Evolutionary conservation across 2,113 vertebrate species (phyloP), one percentile per base, ranked within the genome.

Genomic region (Tychaedon coryphoeus): DNA sequence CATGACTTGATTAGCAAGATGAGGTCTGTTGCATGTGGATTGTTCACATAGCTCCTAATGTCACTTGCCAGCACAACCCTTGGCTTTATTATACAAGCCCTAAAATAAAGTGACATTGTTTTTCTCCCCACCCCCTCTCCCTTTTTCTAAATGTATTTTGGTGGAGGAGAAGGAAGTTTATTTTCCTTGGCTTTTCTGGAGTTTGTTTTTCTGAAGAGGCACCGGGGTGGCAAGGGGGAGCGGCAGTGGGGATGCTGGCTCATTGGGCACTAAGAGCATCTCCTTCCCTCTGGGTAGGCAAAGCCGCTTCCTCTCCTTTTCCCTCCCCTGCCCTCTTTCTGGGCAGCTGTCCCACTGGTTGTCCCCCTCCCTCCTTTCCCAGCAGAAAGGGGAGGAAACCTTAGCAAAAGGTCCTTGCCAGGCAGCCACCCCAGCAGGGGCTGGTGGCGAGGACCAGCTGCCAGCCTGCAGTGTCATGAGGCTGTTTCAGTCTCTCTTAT

Each of bases 171-270:
- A 69, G 74, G 23, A 66, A 94, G 54, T 72, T 90, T 79, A 43
- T 90, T 96, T 94, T 93, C 83, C 92, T 91, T 87, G 76, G 82
- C 26, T 83, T 94, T 92, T 88, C 74, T 65, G 26, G 45, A 28
- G n/a, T 82, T 94, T 93, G 71, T 88, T 96, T 82, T 80, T 60
- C 57, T 71, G 51, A 75, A 67, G 69, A 70, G 92, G 84, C 81
- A 89, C 66, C 12, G 0, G 22, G 16, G 45, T 90, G 77, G n/a
- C 48, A 79, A 64, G 40, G 36, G 56, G 45, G 34, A 88, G 60
- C 3, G 3, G 29, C 0, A 0, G 25, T 2, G 1, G 12, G 28
- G 43, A 17, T 0, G 0, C 58, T 4, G 29, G 53, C 40, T 93
- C 50, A 36, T 56, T 3, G 10, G 28, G n/a, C 6, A 3, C 5